Conservation (phyloP, 2,797 vertebrate genomes). For the Cryptoprocta ferox region DNA sequence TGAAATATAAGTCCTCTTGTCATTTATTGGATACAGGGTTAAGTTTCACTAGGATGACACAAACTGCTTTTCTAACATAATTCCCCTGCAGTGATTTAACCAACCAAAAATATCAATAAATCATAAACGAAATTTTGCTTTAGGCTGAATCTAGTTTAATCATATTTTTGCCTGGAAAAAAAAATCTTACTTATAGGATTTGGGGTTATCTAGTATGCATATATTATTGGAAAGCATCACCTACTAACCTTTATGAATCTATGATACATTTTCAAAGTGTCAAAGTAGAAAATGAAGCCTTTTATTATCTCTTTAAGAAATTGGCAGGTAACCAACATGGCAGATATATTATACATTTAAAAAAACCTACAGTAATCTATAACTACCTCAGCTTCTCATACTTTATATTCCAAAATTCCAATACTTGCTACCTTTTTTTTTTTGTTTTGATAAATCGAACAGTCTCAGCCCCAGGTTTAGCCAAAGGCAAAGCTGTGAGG, state of each 20-base stretch:
- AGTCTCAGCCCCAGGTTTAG: constrained; percentile 32
- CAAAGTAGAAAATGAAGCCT: constrained; percentile 12
- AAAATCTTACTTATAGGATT: constrained; percentile 38
- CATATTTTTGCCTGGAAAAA: constrained; percentile 44
- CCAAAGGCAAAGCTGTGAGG: constrained; percentile 14
- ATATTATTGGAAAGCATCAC: constrained; percentile 42
- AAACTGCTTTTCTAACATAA: constrained; percentile 56
- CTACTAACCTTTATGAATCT: constrained; percentile 31
- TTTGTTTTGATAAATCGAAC: background rate
- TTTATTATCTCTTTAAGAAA: constrained; percentile 38
- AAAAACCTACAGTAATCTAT: background rate
- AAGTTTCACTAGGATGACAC: constrained; percentile 49
- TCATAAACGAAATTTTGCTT: constrained; percentile 59
- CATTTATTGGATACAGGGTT: constrained; percentile 26
- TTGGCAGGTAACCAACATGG: background rate
- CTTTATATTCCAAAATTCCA: constrained; percentile 45
- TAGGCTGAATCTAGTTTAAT: constrained; percentile 63
- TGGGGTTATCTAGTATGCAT: background rate
- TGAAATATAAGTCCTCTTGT: constrained; percentile 24
- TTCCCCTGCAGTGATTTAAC: constrained; percentile 34
- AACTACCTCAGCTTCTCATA: background rate
- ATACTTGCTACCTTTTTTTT: background rate
- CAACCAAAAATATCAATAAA: constrained; percentile 63
- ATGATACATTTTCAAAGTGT: constrained; percentile 30
- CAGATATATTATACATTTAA: background rate